Conservation (phyloP, 2,113 vertebrate species). For the Lipophrys pholis region DNA sequence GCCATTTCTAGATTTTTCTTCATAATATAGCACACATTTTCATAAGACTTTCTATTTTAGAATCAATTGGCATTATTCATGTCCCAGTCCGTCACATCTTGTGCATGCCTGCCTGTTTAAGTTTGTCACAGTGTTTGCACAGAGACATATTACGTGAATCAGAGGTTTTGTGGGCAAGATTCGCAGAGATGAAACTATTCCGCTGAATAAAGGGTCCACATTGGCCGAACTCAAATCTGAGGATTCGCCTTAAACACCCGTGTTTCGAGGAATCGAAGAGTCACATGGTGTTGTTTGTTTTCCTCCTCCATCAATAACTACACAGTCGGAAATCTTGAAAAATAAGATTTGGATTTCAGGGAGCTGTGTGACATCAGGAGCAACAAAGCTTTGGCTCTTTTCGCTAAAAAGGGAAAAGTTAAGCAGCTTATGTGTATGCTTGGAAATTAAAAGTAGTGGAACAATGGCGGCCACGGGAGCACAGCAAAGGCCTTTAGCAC, state of each 20-base stretch:
- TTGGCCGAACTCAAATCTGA: not conserved
- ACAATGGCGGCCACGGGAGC: constrained; percentile 50
- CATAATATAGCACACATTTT: too few relatives aligned
- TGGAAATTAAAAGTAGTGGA: constrained; percentile 72
- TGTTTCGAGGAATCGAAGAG: not conserved
- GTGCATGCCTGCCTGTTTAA: too few relatives aligned
- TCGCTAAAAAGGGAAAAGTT: constrained; percentile 69
- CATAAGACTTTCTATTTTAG: too few relatives aligned
- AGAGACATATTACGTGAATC: too few relatives aligned
- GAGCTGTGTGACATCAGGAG: constrained; percentile 44
- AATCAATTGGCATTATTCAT: too few relatives aligned
- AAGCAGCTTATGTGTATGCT: constrained; percentile 74
- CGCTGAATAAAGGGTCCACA: not conserved
- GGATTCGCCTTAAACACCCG: not conserved
- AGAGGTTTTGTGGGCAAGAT: too few relatives aligned
- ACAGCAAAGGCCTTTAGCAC: constrained; percentile 33
- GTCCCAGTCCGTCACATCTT: too few relatives aligned
- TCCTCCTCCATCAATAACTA: not conserved
- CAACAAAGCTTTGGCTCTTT: constrained; percentile 67
- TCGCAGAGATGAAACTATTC: too few relatives aligned
- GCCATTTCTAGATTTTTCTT: too few relatives aligned
- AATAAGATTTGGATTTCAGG: constrained; percentile 46
- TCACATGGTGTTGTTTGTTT: constrained; percentile 8
- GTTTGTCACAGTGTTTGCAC: too few relatives aligned
- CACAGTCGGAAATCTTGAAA: constrained; percentile 13